Base-by-base conservation (phyloP, 2,113 vertebrate species). In the Cebus imitator region DNA sequence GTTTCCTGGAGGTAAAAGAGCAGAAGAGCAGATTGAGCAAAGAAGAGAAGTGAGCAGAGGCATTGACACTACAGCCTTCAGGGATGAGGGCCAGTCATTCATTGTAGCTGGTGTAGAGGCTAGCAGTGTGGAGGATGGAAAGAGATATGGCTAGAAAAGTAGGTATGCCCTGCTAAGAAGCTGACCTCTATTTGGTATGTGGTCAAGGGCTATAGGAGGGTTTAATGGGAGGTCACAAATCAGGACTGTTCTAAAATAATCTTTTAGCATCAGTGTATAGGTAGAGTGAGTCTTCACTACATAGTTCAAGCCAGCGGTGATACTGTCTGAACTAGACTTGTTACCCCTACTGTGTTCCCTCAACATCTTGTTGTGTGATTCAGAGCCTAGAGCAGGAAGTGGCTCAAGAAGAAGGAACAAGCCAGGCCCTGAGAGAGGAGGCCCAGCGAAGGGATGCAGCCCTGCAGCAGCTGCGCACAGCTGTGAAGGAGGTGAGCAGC, bases 401-500 rank as follows among this genome's bases (percentile, higher is more conserved):
- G 83, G 98, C 98, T 93, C 99, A 99, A 97, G 99, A 99, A 97
- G 99, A 99, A 95, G 99, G 98, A 96, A 99, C 98, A 96, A 99
- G 99, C 88, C 99, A 99, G 96, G 99, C 99, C 93, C 98, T 99
- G 92, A 99, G 98, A 96, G 99, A 99, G 50, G 99, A 99, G 84
- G 98, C 99, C 0, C 50, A 98, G 94, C 98, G 98, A 91, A 99
- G 99, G 97, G 99, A 99, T 96, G 98, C 98, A 27, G 98, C 98
- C 0, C 96, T 99, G 96, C 98, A 99, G 32, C 99, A 99, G 97
- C 98, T 99, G 58, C 99, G 98, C 86, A 97, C 98, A 0, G 99
- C 99, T 1, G 99, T 99, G 98, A 99, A 99, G 97, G 99, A 99
- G 99, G 99, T 99, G 50, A 99, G 99, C 57, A 66, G 58, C 86